phyloP scores from a whole-genome alignment of 2,888 invertebrate genomes.

The Galeopsomyia nigrocyanea region DNA sequence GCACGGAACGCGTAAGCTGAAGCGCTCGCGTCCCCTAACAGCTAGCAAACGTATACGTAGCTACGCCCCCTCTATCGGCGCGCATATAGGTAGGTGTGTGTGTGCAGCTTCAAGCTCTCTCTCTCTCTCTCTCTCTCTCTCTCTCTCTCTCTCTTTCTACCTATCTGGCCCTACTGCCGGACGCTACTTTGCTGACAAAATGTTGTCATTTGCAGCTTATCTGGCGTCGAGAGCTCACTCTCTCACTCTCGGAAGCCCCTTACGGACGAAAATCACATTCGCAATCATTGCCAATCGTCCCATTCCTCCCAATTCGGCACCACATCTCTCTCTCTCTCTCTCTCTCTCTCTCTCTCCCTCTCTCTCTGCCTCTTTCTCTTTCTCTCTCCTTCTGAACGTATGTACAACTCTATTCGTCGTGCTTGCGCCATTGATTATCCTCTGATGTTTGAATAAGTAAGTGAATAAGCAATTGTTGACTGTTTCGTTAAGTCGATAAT shows the following conservation, averaged over 20 bases:
- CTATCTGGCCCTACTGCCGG: neutral
- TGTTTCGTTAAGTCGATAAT: neutral
- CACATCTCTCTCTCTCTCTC: conserved; percentile 28
- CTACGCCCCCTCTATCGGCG: conserved; percentile 1
- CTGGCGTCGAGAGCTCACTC: conserved; percentile 48
- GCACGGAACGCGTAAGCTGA: conserved; percentile 20
- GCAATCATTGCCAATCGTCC: conserved; percentile 45
- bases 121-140: no score
- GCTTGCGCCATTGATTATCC: neutral
- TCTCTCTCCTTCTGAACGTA: neutral
- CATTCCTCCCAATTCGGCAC: conserved; percentile 9
- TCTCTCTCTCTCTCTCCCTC: conserved; percentile 12
- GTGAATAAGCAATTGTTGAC: conserved; percentile 39
- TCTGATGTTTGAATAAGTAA: conserved; percentile 13
- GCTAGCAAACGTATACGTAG: conserved; percentile 4
- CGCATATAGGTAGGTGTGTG: neutral
- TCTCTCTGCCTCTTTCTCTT: neutral
- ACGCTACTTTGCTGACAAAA: conserved; percentile 53
- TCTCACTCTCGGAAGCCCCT: conserved; percentile 25
- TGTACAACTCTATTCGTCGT: neutral
- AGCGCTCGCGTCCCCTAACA: conserved; percentile 14
- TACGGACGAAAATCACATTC: conserved; percentile 39
- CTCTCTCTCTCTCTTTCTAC: no score
- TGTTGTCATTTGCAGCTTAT: conserved; percentile 59
- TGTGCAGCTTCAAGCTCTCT: no score